Base-by-base conservation (phyloP, 37 sponge, comb jelly and placozoan species). In the Spongilla lacustris region DNA sequence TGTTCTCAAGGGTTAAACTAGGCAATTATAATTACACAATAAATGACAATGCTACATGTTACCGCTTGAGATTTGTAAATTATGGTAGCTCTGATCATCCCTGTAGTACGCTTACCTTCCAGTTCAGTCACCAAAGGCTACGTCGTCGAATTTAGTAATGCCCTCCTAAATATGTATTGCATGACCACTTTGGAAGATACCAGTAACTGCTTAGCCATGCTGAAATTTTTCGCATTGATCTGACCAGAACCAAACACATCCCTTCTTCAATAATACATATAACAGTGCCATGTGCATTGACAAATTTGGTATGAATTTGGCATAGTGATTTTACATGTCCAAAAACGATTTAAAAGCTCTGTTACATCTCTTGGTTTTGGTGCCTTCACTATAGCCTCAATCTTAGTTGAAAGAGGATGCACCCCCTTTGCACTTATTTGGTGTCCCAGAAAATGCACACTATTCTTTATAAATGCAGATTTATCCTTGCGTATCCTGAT, bases 371-470 rank as follows among this genome's bases (percentile, higher is more conserved):
- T 38, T 49, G 88, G 81, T 6, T 21, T 12, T 2, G 88, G 83
- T 0, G 88, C 82, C 31, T 75, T 70, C 58, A 37, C 2, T 26
- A 25, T 6, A 30, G 87, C 69, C 32, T 34, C 30, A 9, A 35
- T 25, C 36, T 4, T 35, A 6, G 2, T 10, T 8, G 26, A 6
- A 10, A 32, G 6, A 6, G 36, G 78, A 32, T 35, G n/a, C 36
- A 36, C 5, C 8, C 90, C 90, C 13, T 84, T 49, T 25, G 31
- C 0, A n/a, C 32, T 76, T 30, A 85, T 50, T 31, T 23, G 4
- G 38, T 81, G 81, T 12, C 90, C 90, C 34, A 90, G 46, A 34
- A 85, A 90, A 23, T 80, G 71, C 25, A 90, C 85, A 22, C 66
- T 58, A 1, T 19, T 6, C 27, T 30, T 35, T 24, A 80, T 28